A percentile compares a stretch with the other conserved stretches of the same genome.
phyloP scores from a whole-genome alignment of 2,113 vertebrate species.

The Prunella fulvescens region DNA sequence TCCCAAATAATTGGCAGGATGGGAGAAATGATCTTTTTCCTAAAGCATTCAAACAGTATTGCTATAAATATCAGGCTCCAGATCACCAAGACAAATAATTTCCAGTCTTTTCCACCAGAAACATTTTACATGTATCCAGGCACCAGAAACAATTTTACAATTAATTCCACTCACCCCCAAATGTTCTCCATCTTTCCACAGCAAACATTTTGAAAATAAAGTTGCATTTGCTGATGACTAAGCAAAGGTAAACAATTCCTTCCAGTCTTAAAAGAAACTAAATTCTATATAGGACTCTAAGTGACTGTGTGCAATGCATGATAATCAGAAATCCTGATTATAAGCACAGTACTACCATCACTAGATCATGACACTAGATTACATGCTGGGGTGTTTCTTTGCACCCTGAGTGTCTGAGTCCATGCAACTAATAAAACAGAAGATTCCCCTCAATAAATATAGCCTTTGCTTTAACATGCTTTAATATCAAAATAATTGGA shows the following conservation, averaged over 20 bases:
- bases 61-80: background rate
- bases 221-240: background rate
- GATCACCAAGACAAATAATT: background rate
- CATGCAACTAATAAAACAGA: background rate
- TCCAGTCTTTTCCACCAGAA: background rate
- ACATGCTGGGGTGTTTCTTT: background rate
- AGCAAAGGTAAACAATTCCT: constrained; percentile 10
- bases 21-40: background rate
- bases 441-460: background rate
- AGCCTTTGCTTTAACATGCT: background rate
- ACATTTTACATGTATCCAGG: background rate
- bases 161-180: background rate
- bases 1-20: background rate
- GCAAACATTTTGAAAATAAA: background rate
- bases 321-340: background rate
- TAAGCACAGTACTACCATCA: background rate
- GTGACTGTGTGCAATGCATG: background rate
- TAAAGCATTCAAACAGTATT: background rate
- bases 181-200: background rate
- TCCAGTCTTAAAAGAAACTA: background rate
- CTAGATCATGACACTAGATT: background rate
- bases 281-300: background rate
- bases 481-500: background rate
- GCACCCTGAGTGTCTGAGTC: background rate
- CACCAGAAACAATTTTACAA: background rate